Evolutionary conservation across 1,140 invertebrate species (phyloP), one percentile per base, ranked within the genome.

Genomic region (Caenorhabditis inopinata): DNA sequence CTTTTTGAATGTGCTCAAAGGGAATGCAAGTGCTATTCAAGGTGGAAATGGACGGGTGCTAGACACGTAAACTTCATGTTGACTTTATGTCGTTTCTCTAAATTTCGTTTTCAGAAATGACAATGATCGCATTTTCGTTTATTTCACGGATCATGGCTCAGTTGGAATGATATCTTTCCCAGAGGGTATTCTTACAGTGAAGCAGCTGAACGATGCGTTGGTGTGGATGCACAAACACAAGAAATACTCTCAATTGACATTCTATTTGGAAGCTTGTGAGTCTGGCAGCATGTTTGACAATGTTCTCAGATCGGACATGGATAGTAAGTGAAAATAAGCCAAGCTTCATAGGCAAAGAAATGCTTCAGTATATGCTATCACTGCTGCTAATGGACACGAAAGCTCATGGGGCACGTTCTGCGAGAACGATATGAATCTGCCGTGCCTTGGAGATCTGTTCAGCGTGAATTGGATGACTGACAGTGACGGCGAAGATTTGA

Each of bases 401-500:
- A 80, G 78, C 42, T 86, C 84, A 12, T 88, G 82, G 83, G 86
- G 84, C 18, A 87, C 88, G 38, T 89, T 86, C 76, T 88, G 85
- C 38, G 87, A 88, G 9, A 87, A 84, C 35, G 77, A 87, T 23
- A 48, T 74, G 73, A 48, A 78, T 42, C 77, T 87, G 12, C 85
- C 85, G n/a, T 87, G 87, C 81, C 74, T 87, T 27, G 87, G 86
- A 23, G 87, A 88, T 80, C 74, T 84, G 6, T 87, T 89, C 74
- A 91, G 90, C 85, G 91, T 92, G n/a, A 92, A 90, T 42, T 93
- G 92, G 92, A 91, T 93, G 91, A 89, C 92, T 87, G 91, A 93
- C 89, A 90, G 91, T 18, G 92, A 93, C 82, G 88, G 91, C 90
- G 91, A 92, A 87, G 87, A 91, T 74, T 83, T 92, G 35, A 82